Base-by-base conservation (phyloP, 1,140 invertebrate genomes). In the Spodoptera litura region DNA sequence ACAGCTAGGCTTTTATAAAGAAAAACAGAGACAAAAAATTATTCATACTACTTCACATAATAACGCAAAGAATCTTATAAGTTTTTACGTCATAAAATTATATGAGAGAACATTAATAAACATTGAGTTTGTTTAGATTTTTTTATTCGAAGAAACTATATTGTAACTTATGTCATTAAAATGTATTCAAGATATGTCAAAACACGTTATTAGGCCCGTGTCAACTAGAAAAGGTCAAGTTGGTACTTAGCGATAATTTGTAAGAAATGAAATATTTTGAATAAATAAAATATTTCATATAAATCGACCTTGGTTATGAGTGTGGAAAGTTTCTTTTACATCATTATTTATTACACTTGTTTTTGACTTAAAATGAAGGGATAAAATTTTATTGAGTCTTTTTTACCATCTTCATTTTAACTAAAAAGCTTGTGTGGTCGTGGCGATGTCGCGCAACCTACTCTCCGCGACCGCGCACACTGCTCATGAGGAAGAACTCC, bases 241-340 rank as follows among this genome's bases (percentile, higher is more conserved):
- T 13, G 64, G 13, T 52, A n/a, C 49, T 68, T 68, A 68, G 64
- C 13, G 64, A 68, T 68, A 68, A 68, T 68, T 68, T 68, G 44
- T 68, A 68, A 15, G 10, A 52, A 68, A 52, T 31, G 12, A 52
- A 51, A 27, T 52, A 52, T 12, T 68, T 68, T 53, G 64, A 68
- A 27, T 68, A 52, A 52, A 68, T 52, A 68, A 53, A 25, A 68
- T 53, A 52, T 68, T 68, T 68, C 20, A 11, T 31, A 52, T 51
- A n/a, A 9, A 49, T 20, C 38, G n/a, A 64, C 38, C 61, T 64
- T 64, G 2, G 9, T 2, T 20, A 12, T 49, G n/a, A 49, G 20
- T 49, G 61, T 10, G 61, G 38, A 64, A 64, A 44, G 35, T 35
- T 64, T 64, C 1, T 4, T 20, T 61, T 61, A n/a, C 58, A 13